phyloP scores from a whole-genome alignment of 2,797 vertebrate species.

The Pangasius larnaudii region DNA sequence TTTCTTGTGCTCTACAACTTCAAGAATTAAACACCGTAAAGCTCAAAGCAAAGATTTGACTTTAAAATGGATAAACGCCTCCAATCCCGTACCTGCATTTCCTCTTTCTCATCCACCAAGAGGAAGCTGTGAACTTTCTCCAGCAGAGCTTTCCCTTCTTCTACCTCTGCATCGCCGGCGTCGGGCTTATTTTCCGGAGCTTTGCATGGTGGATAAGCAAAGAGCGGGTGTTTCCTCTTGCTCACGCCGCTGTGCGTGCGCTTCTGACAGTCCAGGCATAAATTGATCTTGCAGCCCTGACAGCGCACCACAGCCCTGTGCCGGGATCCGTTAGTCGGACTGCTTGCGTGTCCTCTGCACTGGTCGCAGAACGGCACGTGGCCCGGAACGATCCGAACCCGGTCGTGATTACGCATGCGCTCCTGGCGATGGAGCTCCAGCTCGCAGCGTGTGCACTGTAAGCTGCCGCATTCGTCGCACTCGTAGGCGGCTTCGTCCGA shows the following conservation, averaged over 20 bases:
- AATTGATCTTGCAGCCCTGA: slow-evolving; percentile 93
- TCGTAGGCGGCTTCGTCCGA: slow-evolving; percentile 90
- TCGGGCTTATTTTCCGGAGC: slow-evolving; percentile 71
- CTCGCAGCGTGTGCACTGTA: slow-evolving; percentile 92
- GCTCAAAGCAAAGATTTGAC: background rate
- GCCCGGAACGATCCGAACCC: slow-evolving; percentile 85
- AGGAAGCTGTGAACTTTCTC: slow-evolving; percentile 93
- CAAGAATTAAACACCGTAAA: background rate
- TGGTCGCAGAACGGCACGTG: slow-evolving; percentile 92
- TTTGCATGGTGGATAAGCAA: slow-evolving; percentile 80
- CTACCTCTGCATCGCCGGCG: slow-evolving; percentile 76
- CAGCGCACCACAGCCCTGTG: slow-evolving; percentile 90
- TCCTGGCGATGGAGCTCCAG: slow-evolving; percentile 92
- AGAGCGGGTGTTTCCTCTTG: slow-evolving; percentile 91
- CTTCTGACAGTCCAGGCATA: slow-evolving; percentile 96
- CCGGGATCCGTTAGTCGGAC: slow-evolving; percentile 70
- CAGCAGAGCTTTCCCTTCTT: slow-evolving; percentile 83
- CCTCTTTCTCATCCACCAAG: slow-evolving; percentile 93
- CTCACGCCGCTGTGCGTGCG: slow-evolving; percentile 89
- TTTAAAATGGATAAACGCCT: background rate
- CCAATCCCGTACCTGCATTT: slow-evolving; percentile 84
- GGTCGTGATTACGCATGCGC: slow-evolving; percentile 90
- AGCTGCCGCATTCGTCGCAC: slow-evolving; percentile 93
- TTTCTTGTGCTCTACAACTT: background rate
- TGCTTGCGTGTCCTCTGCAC: slow-evolving; percentile 85